These are phyloP conservation scores for Catharus bicknelli DNA, from an alignment of 2,113 vertebrate species.

Conservation along the genomic window DNA sequence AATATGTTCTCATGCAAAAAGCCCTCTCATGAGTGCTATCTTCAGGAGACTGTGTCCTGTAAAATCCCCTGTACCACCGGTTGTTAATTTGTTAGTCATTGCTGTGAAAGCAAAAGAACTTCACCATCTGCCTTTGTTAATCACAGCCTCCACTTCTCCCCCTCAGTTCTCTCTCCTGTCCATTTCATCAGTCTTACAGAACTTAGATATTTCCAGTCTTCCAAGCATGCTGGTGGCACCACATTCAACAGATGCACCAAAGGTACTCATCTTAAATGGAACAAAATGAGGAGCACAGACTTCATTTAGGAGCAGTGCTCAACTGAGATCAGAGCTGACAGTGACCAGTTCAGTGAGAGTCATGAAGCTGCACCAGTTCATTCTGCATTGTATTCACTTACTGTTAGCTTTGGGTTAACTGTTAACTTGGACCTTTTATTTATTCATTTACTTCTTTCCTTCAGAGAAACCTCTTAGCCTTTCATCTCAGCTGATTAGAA, in stretches of 20 bases:
- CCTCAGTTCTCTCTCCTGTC: background rate
- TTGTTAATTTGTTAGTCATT: background rate
- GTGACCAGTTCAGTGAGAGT: background rate
- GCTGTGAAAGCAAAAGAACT: background rate
- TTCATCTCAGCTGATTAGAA: background rate
- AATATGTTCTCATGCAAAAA: background rate
- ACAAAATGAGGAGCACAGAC: background rate
- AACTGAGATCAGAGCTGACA: background rate
- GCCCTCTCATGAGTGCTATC: background rate
- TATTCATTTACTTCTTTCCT: background rate
- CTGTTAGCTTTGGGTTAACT: background rate
- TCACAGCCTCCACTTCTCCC: background rate
- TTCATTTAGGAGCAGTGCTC: background rate
- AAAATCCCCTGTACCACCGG: background rate
- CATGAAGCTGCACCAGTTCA: fast-evolving
- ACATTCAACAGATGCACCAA: background rate
- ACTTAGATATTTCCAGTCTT: background rate
- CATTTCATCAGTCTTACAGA: background rate
- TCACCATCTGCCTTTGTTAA: background rate
- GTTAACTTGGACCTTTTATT: background rate
- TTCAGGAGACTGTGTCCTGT: background rate
- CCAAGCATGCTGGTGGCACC: background rate
- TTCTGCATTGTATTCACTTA: background rate
- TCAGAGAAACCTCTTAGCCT: background rate
- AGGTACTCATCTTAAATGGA: background rate